Percentiles rank a stretch among this genome's conserved stretches.
Evolutionary conservation across 2,888 invertebrate species (phyloP).

Genomic region (Drosophila tanythrix): DNA sequence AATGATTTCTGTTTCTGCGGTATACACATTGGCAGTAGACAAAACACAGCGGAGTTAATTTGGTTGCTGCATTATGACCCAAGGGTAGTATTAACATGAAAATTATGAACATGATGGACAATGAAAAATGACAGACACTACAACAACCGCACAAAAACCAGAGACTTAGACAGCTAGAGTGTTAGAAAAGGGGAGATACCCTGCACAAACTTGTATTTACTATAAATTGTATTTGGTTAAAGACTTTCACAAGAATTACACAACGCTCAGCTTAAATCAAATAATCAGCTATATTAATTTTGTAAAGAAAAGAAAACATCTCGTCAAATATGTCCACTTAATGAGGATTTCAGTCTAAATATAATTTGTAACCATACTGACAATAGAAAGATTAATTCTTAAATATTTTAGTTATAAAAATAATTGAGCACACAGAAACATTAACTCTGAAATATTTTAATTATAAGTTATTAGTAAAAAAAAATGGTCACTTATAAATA

Average conservation of each 20-base stretch:
- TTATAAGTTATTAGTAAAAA: not conserved
- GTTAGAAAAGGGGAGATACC: not conserved
- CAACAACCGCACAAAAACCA: slow-evolving; percentile 36
- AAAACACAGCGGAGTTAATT: slow-evolving; percentile 67
- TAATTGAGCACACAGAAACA: not conserved
- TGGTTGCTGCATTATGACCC: slow-evolving; percentile 77
- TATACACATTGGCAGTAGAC: slow-evolving; percentile 24
- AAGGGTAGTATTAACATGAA: slow-evolving; percentile 80
- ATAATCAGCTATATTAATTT: not conserved
- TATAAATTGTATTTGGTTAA: not conserved
- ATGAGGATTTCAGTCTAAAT: not conserved
- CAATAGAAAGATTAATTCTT: not conserved
- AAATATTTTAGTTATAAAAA: not conserved
- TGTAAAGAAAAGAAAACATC: not conserved
- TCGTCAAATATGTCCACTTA: not conserved
- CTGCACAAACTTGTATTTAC: not conserved
- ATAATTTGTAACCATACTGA: not conserved
- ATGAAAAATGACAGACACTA: slow-evolving; percentile 59
- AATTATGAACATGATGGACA: slow-evolving; percentile 72
- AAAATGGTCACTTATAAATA: not conserved
- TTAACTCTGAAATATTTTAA: not conserved
- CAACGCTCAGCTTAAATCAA: not conserved
- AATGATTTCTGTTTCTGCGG: slow-evolving; percentile 45
- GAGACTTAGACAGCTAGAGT: not conserved
- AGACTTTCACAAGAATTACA: not conserved